Evolutionary conservation across 2,113 vertebrate genomes (phyloP).

Genomic region (Astur gentilis): DNA sequence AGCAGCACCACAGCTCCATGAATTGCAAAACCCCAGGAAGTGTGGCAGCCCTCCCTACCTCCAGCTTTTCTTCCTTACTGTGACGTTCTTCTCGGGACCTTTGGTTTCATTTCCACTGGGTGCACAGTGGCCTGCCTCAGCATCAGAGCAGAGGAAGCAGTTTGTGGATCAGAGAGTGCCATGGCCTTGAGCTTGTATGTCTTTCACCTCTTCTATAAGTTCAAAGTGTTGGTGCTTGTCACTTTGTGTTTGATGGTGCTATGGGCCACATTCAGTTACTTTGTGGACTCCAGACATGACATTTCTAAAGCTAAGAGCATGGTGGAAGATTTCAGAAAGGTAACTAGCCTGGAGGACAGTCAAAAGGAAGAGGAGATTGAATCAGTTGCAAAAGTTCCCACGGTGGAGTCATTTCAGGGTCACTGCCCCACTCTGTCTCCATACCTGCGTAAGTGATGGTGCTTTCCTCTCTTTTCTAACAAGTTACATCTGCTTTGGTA

Average conservation of each 20-base stretch:
- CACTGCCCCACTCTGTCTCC: slow-evolving; percentile 52
- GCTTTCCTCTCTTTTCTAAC: not conserved
- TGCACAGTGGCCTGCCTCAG: not conserved
- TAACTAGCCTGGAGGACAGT: not conserved
- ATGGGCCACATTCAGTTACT: slow-evolving; percentile 77
- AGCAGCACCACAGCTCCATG: not conserved
- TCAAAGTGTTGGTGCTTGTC: slow-evolving; percentile 78
- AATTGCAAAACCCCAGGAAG: not conserved
- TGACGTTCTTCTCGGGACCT: not conserved
- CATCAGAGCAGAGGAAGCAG: not conserved
- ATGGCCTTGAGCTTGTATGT: slow-evolving; percentile 73
- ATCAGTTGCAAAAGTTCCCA: not conserved
- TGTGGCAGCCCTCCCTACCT: not conserved
- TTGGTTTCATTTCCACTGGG: not conserved
- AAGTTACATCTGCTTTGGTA: not conserved
- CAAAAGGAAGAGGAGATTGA: not conserved
- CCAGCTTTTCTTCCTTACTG: not conserved
- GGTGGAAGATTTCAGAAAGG: slow-evolving; percentile 34
- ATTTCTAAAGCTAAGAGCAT: slow-evolving; percentile 7
- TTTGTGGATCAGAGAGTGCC: not conserved
- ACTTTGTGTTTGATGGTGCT: slow-evolving; percentile 74
- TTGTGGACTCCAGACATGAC: slow-evolving; percentile 63
- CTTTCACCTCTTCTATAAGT: slow-evolving; percentile 69
- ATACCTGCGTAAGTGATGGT: slow-evolving; percentile 68
- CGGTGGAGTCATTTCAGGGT: not conserved